Conservation (phyloP, 64 coral and sea anemone species). For the Pocillopora damicornis region DNA sequence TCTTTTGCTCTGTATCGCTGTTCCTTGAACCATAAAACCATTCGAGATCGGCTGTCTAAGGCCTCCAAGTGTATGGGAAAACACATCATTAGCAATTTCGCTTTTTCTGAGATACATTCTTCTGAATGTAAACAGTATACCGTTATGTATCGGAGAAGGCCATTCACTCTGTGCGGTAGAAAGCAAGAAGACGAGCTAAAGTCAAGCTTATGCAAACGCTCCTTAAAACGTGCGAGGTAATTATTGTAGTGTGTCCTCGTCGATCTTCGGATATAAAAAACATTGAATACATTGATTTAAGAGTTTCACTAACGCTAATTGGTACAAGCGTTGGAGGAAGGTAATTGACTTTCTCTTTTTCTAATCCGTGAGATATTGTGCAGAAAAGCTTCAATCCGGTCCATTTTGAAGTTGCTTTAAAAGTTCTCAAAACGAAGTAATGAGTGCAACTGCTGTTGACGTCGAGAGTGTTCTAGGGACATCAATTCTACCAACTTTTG, state of each 20-base stretch:
- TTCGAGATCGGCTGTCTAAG: constrained; percentile 6
- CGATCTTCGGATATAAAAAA: background rate
- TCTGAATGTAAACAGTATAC: background rate
- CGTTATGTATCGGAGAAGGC: background rate
- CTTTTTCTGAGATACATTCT: constrained; percentile 16
- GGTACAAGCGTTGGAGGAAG: background rate
- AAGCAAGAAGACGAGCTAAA: background rate
- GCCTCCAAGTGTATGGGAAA: background rate
- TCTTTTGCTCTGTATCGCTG: background rate
- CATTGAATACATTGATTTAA: background rate
- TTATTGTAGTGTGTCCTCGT: background rate
- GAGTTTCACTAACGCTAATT: constrained; percentile 21
- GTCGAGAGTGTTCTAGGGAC: background rate
- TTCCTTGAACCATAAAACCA: constrained; percentile 18
- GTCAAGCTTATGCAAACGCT: too few species aligned
- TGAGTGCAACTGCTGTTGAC: background rate
- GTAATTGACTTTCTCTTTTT: background rate
- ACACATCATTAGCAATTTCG: background rate
- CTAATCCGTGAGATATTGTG: background rate
- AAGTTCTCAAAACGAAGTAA: background rate
- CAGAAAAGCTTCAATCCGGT: background rate
- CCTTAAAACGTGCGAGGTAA: too few species aligned
- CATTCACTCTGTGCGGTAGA: background rate
- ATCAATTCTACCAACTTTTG: background rate
- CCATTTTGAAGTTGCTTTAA: background rate